phyloP scores from a whole-genome alignment of 2,888 invertebrate species.

The Crossocerus cetratus region DNA sequence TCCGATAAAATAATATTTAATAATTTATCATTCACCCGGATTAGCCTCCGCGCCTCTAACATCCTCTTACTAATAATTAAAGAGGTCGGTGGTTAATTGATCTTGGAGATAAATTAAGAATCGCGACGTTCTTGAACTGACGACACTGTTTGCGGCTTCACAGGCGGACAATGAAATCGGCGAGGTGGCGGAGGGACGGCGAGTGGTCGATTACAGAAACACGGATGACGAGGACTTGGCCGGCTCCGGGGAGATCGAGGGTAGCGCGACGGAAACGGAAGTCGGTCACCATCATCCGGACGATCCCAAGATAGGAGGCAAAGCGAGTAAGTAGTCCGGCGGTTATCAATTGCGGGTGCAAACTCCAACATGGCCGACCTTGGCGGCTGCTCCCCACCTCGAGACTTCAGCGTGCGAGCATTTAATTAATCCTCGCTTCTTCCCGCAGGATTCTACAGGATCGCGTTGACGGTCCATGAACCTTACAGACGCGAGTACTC shows the following conservation, averaged over 20 bases:
- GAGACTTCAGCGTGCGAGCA: no score
- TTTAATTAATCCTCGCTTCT: no score
- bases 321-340: slow-evolving; percentile 50
- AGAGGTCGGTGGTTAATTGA: no score
- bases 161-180: slow-evolving; percentile 55
- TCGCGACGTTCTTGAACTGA: no score
- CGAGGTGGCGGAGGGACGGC: slow-evolving; percentile 46
- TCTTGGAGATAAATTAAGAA: no score
- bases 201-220: slow-evolving; percentile 39
- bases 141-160: neutral
- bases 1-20: no score
- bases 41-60: neutral
- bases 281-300: neutral
- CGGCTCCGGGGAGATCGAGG: slow-evolving; percentile 71
- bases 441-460: slow-evolving; percentile 77
- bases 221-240: slow-evolving; percentile 68
- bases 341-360: no score
- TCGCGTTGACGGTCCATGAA: slow-evolving; percentile 81
- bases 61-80: neutral
- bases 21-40: no score
- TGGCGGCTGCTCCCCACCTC: no score
- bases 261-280: slow-evolving; percentile 53
- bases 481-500: slow-evolving; percentile 80
- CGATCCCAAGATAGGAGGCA: slow-evolving; percentile 30
- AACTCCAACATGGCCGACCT: no score